Evolutionary conservation across 2,888 invertebrate genomes (phyloP).

Genomic region (Trichacis sp.): DNA sequence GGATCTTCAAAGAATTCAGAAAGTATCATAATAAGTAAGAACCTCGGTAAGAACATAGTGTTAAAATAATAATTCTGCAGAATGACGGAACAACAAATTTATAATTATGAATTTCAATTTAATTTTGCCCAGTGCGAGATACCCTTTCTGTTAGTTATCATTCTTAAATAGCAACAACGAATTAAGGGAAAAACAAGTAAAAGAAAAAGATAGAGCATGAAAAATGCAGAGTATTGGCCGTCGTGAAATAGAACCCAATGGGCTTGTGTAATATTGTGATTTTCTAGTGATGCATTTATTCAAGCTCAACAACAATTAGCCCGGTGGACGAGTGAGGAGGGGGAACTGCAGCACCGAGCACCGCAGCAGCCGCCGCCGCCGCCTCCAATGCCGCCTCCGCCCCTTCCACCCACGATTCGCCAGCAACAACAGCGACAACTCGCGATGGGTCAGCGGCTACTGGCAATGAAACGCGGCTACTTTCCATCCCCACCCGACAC

Average conservation of each 20-base stretch:
- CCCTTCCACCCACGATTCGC: slow-evolving; percentile 47
- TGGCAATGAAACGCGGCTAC: slow-evolving; percentile 55
- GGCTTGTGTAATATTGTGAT: slow-evolving; percentile 75
- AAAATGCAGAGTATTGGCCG: slow-evolving; percentile 53
- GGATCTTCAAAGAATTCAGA: too few relatives aligned
- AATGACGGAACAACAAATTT: too few relatives aligned
- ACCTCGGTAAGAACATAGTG: too few relatives aligned
- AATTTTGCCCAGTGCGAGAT: too few relatives aligned
- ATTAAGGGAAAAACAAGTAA: not conserved
- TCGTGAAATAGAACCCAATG: slow-evolving; percentile 59
- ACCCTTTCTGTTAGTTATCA: too few relatives aligned
- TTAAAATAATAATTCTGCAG: too few relatives aligned
- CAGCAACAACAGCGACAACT: slow-evolving; percentile 49
- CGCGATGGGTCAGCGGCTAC: slow-evolving; percentile 56
- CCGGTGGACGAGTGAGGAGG: slow-evolving; percentile 93
- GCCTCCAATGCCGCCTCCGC: slow-evolving; percentile 45
- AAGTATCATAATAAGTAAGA: too few relatives aligned
- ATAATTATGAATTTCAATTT: too few relatives aligned
- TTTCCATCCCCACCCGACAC: slow-evolving; percentile 61
- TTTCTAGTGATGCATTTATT: slow-evolving; percentile 97
- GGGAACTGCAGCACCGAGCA: slow-evolving; percentile 59
- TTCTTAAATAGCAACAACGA: too few relatives aligned
- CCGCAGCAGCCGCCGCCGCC: slow-evolving; percentile 70
- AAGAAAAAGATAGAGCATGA: slow-evolving; percentile 20
- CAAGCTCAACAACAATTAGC: slow-evolving; percentile 96